Evolutionary conservation across 2,888 invertebrate genomes (phyloP).

Genomic region (Aphidius colemani): DNA sequence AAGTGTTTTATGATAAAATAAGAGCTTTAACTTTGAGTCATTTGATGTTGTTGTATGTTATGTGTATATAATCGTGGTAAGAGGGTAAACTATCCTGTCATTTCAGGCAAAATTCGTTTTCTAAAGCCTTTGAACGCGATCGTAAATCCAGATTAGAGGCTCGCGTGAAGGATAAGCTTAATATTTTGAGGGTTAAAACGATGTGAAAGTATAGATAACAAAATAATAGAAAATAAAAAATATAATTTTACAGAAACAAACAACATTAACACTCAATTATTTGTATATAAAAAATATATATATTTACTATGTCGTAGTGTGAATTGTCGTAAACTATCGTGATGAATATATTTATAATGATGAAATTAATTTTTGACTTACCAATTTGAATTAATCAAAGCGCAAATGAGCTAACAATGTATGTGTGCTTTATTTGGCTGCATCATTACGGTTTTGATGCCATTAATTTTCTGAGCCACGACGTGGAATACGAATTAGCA

Average conservation of each 20-base stretch:
- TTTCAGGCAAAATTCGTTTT: conserved; percentile 27
- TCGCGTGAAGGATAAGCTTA: conserved; percentile 27
- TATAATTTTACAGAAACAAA: no score
- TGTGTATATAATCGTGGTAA: no score
- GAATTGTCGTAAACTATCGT: neutral
- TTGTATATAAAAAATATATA: no score
- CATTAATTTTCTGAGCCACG: conserved; percentile 35
- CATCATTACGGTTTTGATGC: conserved; percentile 29
- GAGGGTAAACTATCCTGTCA: no score
- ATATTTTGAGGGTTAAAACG: conserved; percentile 27
- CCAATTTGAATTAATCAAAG: conserved; percentile 28
- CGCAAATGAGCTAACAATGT: conserved; percentile 4
- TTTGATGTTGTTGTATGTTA: no score
- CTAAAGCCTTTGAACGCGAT: conserved; percentile 30
- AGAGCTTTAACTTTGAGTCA: no score
- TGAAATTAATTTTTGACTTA: conserved; percentile 19
- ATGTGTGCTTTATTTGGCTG: conserved; percentile 16
- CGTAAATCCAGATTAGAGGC: conserved; percentile 38
- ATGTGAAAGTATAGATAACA: neutral
- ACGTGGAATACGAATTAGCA: conserved; percentile 47
- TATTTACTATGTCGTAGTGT: no score
- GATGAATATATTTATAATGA: neutral
- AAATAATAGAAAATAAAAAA: conserved; percentile 8
- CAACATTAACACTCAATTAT: no score
- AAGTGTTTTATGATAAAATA: no score